Conservation (phyloP, 2,797 vertebrate genomes). For the Gymnodraco acuticeps region DNA sequence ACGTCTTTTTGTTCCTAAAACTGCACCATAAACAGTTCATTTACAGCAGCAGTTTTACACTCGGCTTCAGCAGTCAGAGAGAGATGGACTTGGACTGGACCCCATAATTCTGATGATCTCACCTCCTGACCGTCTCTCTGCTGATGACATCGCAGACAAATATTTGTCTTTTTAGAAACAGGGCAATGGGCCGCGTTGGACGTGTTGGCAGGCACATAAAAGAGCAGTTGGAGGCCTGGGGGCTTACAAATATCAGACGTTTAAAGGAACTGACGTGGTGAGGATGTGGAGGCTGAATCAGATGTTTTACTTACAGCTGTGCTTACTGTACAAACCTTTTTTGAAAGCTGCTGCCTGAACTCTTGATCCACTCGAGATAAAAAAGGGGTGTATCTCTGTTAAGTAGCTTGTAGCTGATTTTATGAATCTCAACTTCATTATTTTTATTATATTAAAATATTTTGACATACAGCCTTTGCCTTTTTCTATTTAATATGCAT, state of each 20-base stretch:
- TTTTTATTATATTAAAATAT: too few relatives aligned
- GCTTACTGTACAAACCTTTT: not conserved
- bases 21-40: not conserved
- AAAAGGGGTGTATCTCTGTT: not conserved
- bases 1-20: not conserved
- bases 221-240: constrained; percentile 9
- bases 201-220: constrained; percentile 49
- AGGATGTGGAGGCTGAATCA: not conserved
- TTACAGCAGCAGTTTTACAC: not conserved
- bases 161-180: constrained; percentile 80
- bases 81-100: constrained; percentile 46
- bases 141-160: constrained; percentile 79
- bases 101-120: constrained; percentile 30
- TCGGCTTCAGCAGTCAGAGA: constrained; percentile 10
- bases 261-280: constrained; percentile 4
- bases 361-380: not conserved
- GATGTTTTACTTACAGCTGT: constrained; percentile 10
- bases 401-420: too few relatives aligned
- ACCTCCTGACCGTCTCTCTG: constrained; percentile 34
- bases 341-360: constrained; percentile 1
- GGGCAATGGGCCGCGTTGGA: constrained; percentile 33
- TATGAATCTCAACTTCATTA: too few relatives aligned
- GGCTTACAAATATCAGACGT: constrained; percentile 22
- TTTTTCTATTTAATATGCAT: not conserved
- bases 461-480: not conserved